A percentile compares a stretch with the other conserved stretches of the same genome.
Conservation (phyloP, 2,113 vertebrate species). For the Phyllostomus hastatus region DNA sequence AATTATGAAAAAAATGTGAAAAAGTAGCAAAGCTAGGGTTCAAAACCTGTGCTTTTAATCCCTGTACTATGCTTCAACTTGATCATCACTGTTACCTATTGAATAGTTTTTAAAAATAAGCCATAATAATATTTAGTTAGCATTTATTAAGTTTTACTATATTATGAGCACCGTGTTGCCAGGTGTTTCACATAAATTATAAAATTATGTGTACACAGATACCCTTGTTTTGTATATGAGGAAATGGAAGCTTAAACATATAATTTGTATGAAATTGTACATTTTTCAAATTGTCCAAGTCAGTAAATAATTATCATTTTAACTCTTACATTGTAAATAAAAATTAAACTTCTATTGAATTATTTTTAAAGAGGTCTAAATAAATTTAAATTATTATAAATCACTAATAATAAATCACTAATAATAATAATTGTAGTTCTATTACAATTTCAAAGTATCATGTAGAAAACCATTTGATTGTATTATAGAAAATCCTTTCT, state of each 20-base stretch:
- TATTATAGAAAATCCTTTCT: background rate
- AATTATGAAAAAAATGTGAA: background rate
- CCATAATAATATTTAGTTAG: background rate
- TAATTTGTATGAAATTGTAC: background rate
- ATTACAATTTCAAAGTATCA: background rate
- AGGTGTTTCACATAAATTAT: background rate
- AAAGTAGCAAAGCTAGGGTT: background rate
- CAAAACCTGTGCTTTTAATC: background rate
- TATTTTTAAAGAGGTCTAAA: background rate
- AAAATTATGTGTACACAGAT: background rate
- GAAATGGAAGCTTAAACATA: background rate
- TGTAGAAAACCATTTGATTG: background rate
- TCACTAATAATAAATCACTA: background rate
- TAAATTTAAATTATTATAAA: background rate
- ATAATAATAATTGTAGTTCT: background rate
- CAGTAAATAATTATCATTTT: background rate
- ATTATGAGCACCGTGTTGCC: background rate
- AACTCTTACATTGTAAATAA: background rate
- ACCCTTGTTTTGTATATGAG: background rate
- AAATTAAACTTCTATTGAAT: background rate
- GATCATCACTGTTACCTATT: background rate
- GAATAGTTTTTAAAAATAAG: background rate
- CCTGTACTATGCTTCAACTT: background rate
- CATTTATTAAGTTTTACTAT: background rate
- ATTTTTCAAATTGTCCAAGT: constrained; percentile 1